Evolutionary conservation across 2,888 invertebrate genomes (phyloP).

Genomic region (Drosophila tripunctata): DNA sequence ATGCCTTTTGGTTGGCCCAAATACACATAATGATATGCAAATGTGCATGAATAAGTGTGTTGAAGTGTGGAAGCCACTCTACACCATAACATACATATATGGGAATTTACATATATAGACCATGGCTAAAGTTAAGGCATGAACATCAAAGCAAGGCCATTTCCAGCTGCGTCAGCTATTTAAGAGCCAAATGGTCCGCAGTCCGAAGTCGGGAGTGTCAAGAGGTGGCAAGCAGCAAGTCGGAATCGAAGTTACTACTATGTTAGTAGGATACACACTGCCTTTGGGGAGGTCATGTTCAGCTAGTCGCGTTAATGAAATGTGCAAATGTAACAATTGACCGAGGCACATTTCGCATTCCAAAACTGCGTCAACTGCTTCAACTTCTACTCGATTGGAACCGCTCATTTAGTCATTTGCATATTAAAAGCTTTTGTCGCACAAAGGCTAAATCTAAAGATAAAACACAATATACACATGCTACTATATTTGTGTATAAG

Average conservation of each 20-base stretch:
- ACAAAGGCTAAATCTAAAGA: slow-evolving; percentile 79
- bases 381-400: slow-evolving; percentile 24
- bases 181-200: slow-evolving; percentile 38
- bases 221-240: not conserved
- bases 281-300: slow-evolving; percentile 42
- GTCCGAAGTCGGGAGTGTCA: not conserved
- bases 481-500: slow-evolving; percentile 9
- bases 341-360: slow-evolving; percentile 64
- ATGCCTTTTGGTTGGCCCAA: slow-evolving; percentile 48
- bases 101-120: slow-evolving; percentile 53
- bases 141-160: slow-evolving; percentile 66
- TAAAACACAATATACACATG: slow-evolving; percentile 66
- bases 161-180: slow-evolving; percentile 72
- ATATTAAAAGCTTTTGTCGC: slow-evolving; percentile 81
- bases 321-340: slow-evolving; percentile 79
- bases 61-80: slow-evolving; percentile 54
- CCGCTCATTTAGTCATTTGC: slow-evolving; percentile 78
- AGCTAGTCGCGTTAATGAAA: slow-evolving; percentile 69
- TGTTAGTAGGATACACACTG: slow-evolving; percentile 17
- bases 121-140: slow-evolving; percentile 38
- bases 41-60: slow-evolving; percentile 74
- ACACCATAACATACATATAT: slow-evolving; percentile 25
- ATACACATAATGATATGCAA: slow-evolving; percentile 75
- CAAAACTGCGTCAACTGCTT: slow-evolving; percentile 33
- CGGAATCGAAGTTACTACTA: not conserved